Evolutionary conservation across 2,888 invertebrate species (phyloP).

Genomic region (Leptinotarsa tumamoca): DNA sequence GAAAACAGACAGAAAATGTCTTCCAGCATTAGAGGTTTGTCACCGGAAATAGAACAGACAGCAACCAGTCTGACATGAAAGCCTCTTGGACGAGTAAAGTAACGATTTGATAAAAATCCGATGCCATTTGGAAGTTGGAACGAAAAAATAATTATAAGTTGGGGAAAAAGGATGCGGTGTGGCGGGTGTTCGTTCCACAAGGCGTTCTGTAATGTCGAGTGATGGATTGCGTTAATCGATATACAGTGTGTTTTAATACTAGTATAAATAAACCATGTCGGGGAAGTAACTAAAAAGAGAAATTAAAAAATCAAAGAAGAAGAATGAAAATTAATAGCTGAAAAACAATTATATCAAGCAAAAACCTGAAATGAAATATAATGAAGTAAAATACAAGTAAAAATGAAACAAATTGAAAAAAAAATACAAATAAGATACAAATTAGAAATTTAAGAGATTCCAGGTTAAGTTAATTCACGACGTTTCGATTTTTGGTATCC

Average conservation of each 20-base stretch:
- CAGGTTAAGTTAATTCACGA: too few relatives aligned
- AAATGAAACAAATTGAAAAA: too few relatives aligned
- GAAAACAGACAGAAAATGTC: constrained; percentile 26
- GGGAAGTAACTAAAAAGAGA: too few relatives aligned
- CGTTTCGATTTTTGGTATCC: too few relatives aligned
- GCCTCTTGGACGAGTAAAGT: constrained; percentile 36
- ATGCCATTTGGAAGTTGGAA: constrained; percentile 26
- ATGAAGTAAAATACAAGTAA: too few relatives aligned
- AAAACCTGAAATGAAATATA: too few relatives aligned
- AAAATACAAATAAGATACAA: too few relatives aligned
- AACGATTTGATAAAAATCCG: constrained; percentile 41
- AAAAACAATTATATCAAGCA: too few relatives aligned
- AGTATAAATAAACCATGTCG: background rate
- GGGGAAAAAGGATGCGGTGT: constrained; percentile 14
- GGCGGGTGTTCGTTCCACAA: background rate
- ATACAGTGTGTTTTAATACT: background rate
- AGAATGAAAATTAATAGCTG: too few relatives aligned
- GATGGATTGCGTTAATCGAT: constrained; percentile 2
- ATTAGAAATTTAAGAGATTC: too few relatives aligned
- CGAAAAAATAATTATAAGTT: constrained; percentile 17
- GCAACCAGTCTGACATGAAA: constrained; percentile 35
- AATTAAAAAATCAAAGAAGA: too few relatives aligned
- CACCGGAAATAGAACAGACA: constrained; percentile 36
- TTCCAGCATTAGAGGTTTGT: constrained; percentile 33
- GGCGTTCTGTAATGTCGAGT: background rate